A percentile compares a stretch with the other conserved stretches of the same genome.
These are phyloP conservation scores for Xanthorhoe spadicearia DNA, from an alignment of 2,888 invertebrate species.

Conservation along the genomic window DNA sequence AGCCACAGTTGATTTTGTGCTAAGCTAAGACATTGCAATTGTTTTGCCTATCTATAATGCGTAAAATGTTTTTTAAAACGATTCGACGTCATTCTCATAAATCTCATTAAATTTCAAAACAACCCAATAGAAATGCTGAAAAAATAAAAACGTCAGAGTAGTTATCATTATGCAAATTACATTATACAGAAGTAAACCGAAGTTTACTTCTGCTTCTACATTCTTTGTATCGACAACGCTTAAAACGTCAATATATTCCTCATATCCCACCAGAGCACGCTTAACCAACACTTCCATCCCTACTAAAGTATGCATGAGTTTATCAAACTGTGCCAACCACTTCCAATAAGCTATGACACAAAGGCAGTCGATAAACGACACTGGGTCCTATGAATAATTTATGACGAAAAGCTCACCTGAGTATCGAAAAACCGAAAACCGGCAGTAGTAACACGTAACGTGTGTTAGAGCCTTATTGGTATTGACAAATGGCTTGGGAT, in stretches of 20 bases:
- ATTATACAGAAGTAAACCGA: too few relatives aligned
- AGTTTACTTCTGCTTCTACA: background rate
- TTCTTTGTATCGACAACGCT: background rate
- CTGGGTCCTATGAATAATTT: slow-evolving; percentile 45
- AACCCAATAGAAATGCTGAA: too few relatives aligned
- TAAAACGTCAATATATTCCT: background rate
- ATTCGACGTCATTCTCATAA: too few relatives aligned
- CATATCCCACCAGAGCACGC: background rate
- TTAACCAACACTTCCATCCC: background rate
- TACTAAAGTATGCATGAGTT: background rate
- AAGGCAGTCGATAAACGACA: slow-evolving; percentile 39
- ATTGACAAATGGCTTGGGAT: slow-evolving; percentile 28
- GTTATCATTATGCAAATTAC: background rate
- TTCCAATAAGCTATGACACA: slow-evolving; percentile 24
- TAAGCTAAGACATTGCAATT: background rate
- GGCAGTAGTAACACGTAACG: slow-evolving; percentile 36
- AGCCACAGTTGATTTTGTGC: slow-evolving; percentile 13
- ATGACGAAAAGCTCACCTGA: slow-evolving; percentile 42
- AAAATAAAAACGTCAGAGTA: background rate
- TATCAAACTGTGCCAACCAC: slow-evolving; percentile 10
- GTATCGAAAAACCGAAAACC: slow-evolving; percentile 41
- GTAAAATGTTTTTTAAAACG: too few relatives aligned
- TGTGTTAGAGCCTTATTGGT: slow-evolving; percentile 39
- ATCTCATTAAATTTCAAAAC: too few relatives aligned
- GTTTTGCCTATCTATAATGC: too few relatives aligned